Conservation (phyloP, 1,140 invertebrate species). For the Apolygus lucorum region DNA sequence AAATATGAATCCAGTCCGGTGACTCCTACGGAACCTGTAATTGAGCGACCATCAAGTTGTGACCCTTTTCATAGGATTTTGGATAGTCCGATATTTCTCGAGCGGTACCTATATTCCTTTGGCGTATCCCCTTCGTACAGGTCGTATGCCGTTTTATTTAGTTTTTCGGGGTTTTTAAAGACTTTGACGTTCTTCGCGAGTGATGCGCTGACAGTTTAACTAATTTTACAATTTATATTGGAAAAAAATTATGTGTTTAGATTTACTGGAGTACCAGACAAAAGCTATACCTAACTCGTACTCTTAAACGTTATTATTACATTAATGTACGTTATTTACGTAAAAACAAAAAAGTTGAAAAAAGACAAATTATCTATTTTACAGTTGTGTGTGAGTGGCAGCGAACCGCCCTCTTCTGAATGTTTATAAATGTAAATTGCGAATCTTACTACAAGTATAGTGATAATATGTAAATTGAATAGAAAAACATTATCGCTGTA, state of each 20-base stretch:
- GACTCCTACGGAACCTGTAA: no score
- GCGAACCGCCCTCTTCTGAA: constrained; percentile 24
- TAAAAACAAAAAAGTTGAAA: background rate
- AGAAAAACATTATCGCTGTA: no score
- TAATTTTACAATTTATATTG: constrained; percentile 25
- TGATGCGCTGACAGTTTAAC: background rate
- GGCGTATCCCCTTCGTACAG: no score
- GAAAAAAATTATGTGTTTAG: constrained; percentile 25
- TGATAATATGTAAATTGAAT: constrained; percentile 26
- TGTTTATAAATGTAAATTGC: constrained; percentile 28
- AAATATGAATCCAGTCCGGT: no score
- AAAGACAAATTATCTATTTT: constrained; percentile 27
- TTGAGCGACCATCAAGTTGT: no score
- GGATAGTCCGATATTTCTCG: no score
- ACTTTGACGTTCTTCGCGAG: background rate
- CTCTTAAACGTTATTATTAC: constrained; percentile 22
- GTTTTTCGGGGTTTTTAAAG: background rate
- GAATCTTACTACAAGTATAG: constrained; percentile 25
- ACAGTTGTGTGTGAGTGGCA: constrained; percentile 25
- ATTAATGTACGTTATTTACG: constrained; percentile 29
- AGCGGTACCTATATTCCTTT: no score
- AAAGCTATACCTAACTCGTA: constrained; percentile 9
- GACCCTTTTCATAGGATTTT: no score
- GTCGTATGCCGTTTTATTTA: background rate
- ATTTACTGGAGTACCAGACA: constrained; percentile 1